A percentile compares a stretch with the other conserved stretches of the same genome.
These are phyloP conservation scores for Drosophila chauvacae DNA, from an alignment of 1,140 invertebrate genomes.

Conservation along the genomic window DNA sequence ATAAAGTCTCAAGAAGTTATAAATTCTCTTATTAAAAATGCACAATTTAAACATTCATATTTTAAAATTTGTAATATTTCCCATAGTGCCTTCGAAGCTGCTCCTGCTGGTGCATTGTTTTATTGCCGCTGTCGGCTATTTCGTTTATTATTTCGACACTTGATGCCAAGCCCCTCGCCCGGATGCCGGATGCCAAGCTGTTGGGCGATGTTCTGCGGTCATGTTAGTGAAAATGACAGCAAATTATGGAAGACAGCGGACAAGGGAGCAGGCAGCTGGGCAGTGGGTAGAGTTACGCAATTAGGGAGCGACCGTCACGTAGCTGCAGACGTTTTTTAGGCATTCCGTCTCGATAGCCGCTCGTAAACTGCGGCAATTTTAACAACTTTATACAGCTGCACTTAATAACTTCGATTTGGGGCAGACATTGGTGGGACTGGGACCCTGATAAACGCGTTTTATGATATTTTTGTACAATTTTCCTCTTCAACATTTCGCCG, in stretches of 20 bases:
- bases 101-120: constrained; percentile 33
- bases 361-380: constrained; percentile 50
- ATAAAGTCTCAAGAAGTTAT: no score
- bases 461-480: constrained; percentile 58
- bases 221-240: constrained; percentile 45
- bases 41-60: not conserved
- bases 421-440: constrained; percentile 16
- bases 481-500: constrained; percentile 27
- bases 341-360: constrained; percentile 6
- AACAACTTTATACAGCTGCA: constrained; percentile 66
- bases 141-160: constrained; percentile 61
- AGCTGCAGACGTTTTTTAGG: constrained; percentile 13
- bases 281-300: constrained; percentile 48
- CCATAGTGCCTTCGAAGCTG: constrained; percentile 19
- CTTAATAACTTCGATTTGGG: constrained; percentile 74
- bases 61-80: not conserved
- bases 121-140: constrained; percentile 40
- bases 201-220: constrained; percentile 26
- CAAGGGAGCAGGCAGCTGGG: not conserved
- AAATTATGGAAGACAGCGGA: constrained; percentile 46
- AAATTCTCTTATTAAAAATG: not conserved
- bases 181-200: constrained; percentile 13
- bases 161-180: constrained; percentile 18
- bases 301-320: constrained; percentile 34
- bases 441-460: constrained; percentile 33